These are phyloP conservation scores for Cataglyphis livida DNA, from an alignment of 2,888 invertebrate species.

Conservation along the genomic window DNA sequence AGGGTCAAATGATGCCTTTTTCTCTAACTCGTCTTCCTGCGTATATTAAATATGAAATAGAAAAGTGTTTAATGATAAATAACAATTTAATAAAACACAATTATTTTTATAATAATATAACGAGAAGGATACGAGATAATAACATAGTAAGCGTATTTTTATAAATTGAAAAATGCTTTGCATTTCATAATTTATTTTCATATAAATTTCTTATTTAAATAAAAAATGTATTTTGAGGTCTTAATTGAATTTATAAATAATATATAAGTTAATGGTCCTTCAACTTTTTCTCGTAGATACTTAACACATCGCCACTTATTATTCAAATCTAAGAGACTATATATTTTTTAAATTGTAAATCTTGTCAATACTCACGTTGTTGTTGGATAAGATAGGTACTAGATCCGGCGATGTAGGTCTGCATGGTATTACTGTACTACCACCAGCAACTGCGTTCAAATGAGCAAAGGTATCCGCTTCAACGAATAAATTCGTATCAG, in stretches of 20 bases:
- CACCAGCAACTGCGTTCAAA: conserved; percentile 79
- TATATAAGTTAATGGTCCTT: not conserved
- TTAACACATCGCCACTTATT: not conserved
- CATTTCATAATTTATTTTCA: not conserved
- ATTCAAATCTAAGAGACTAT: not conserved
- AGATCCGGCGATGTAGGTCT: conserved; percentile 88
- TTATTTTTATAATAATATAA: not conserved
- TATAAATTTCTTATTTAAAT: not conserved
- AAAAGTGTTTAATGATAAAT: not conserved
- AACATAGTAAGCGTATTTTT: not conserved
- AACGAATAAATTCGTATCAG: conserved; percentile 86
- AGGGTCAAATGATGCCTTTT: conserved; percentile 83
- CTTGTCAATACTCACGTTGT: conserved; percentile 38
- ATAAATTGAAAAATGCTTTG: no score
- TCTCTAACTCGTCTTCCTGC: conserved; percentile 78
- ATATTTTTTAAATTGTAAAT: not conserved
- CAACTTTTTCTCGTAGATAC: not conserved
- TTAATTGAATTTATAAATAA: not conserved
- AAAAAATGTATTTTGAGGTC: not conserved
- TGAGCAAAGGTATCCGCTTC: conserved; percentile 70
- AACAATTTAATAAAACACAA: not conserved
- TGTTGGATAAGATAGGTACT: conserved; percentile 82
- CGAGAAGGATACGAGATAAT: not conserved
- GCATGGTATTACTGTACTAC: conserved; percentile 87
- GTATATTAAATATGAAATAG: not conserved